Percentiles rank a stretch among this genome's conserved stretches.
phyloP scores from a whole-genome alignment of 2,797 vertebrate species.

The Peromyscus melanophrys region DNA sequence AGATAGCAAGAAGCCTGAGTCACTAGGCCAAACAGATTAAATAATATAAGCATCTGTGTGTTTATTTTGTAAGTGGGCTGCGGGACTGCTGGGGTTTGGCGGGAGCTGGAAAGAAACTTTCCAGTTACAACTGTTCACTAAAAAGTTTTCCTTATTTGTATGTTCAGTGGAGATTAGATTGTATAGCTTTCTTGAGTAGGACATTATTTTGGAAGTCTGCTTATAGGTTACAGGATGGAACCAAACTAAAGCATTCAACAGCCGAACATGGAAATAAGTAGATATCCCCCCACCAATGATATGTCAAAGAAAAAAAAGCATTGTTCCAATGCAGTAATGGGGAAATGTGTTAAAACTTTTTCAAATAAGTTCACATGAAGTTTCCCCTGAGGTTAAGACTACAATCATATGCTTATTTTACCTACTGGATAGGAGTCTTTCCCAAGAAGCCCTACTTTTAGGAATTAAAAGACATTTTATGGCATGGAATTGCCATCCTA shows the following conservation, averaged over 20 bases:
- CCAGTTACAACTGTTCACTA: not conserved
- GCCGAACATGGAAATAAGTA: not conserved
- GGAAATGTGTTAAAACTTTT: not conserved
- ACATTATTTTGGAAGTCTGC: not conserved
- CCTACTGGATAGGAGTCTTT: not conserved
- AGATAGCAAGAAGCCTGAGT: too few relatives aligned
- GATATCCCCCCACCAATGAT: not conserved
- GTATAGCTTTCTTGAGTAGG: not conserved
- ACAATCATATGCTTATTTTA: not conserved
- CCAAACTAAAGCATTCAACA: slow-evolving; percentile 8
- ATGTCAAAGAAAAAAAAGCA: not conserved
- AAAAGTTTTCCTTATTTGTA: slow-evolving; percentile 23
- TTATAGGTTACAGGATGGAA: not conserved
- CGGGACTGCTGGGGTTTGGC: too few relatives aligned
- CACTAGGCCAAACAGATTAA: too few relatives aligned
- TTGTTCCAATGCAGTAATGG: not conserved
- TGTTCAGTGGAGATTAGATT: not conserved
- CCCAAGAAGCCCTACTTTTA: not conserved
- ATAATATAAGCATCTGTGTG: too few relatives aligned
- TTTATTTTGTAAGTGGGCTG: too few relatives aligned
- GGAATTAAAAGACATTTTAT: slow-evolving; percentile 48
- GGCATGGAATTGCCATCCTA: slow-evolving; percentile 12
- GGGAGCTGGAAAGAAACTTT: too few relatives aligned
- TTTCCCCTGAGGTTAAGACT: not conserved
- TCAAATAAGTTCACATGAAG: not conserved